Evolutionary conservation across 2,113 vertebrate species (phyloP).

Genomic region (Spea multiplicata): DNA sequence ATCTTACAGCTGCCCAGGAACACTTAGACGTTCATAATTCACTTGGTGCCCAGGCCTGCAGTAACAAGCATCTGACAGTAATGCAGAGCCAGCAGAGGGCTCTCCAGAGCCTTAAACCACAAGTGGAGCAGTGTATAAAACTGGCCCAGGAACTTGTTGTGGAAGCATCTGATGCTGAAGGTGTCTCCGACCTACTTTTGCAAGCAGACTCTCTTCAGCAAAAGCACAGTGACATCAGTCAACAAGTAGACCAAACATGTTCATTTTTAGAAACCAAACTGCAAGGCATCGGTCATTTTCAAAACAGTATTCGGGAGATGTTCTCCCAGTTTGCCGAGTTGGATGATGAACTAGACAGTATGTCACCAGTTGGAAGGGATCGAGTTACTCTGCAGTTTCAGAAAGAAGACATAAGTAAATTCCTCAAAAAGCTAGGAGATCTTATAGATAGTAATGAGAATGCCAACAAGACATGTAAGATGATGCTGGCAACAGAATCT

Average conservation of each 20-base stretch:
- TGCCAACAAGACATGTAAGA: conserved; percentile 84
- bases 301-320: conserved; percentile 94
- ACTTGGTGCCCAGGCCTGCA: conserved; percentile 81
- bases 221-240: conserved; percentile 72
- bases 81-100: conserved; percentile 90
- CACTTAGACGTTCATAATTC: conserved; percentile 76
- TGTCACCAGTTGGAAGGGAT: conserved; percentile 84
- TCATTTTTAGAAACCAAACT: conserved; percentile 86
- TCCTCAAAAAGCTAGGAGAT: conserved; percentile 79
- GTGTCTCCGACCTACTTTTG: conserved; percentile 81
- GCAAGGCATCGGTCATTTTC: conserved; percentile 93
- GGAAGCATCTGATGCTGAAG: conserved; percentile 77
- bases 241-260: conserved; percentile 79
- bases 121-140: conserved; percentile 74
- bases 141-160: conserved; percentile 81
- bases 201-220: conserved; percentile 76
- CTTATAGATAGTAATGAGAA: conserved; percentile 78
- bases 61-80: conserved; percentile 83
- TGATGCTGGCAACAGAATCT: conserved; percentile 82
- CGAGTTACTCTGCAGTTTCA: conserved; percentile 71
- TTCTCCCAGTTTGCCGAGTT: conserved; percentile 88
- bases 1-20: conserved; percentile 77
- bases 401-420: conserved; percentile 73
- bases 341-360: conserved; percentile 92
- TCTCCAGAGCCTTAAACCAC: conserved; percentile 74